Evolutionary conservation across 2,888 invertebrate genomes (phyloP), one percentile per base, ranked within the genome.

Genomic region (Pollenia labialis): DNA sequence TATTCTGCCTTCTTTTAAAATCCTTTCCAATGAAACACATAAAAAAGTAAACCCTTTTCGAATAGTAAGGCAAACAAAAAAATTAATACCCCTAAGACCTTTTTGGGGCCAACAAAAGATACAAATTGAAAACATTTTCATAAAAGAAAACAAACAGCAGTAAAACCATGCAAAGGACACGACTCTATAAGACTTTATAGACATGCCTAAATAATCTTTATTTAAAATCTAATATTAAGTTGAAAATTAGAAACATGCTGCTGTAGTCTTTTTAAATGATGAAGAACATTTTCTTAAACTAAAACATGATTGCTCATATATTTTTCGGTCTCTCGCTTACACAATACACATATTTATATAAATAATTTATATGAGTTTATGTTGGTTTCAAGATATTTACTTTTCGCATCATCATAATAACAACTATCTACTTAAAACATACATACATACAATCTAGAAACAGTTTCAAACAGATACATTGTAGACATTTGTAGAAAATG

Each of bases 301-400:
- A 71, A 0, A 32, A 32, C 32, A 32, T 71, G 71, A 56, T 48
- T 77, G 71, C 76, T 83, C 76, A 64, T 42, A 23, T 23, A 68
- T 83, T 71, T 76, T 32, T 40, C 14, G 9, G n/a, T 23, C 23
- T 23, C 23, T 23, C 23, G 23, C 3, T 9, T 64, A 44, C 46
- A 64, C 44, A 9, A 42, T 32, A 32, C 32, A 32, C 11, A 23
- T 42, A 18, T 8, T 23, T 23, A 62, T 46, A 68, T 60, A 60
- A 68, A 79, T 58, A 58, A 58, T 50, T 48, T 58, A 56, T 23
- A 56, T 14, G 44, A 62, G 11, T 64, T 72, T 72, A 46, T 62
- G 62, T 56, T 80, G 62, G 32, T 71, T 68, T 71, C 54, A 3
- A 23, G 40, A 62, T 76, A 76, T 82, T 72, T 81, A 48, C 72